phyloP scores from a whole-genome alignment of 2,113 vertebrate species.

The Peucedramus taeniatus region DNA sequence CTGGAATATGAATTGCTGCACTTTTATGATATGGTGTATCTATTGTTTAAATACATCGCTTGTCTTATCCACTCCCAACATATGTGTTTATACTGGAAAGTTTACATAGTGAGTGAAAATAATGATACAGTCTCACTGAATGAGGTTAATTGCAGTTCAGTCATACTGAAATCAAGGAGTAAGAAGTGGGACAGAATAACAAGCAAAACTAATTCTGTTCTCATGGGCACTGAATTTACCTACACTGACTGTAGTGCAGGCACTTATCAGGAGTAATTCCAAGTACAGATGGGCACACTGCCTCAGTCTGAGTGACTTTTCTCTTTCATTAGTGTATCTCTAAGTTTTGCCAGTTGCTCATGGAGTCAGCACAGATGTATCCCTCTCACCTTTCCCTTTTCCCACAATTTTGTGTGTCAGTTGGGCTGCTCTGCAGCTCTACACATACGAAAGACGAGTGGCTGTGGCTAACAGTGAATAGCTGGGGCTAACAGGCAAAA shows the following conservation, averaged over 20 bases:
- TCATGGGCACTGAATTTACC: background rate
- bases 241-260: background rate
- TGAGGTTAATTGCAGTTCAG: slow-evolving; percentile 49
- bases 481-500: background rate
- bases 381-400: background rate
- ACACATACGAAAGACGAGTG: background rate
- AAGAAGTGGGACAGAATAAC: background rate
- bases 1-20: background rate
- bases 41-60: background rate
- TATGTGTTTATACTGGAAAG: slow-evolving; percentile 22
- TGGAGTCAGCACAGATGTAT: background rate
- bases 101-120: slow-evolving; percentile 16
- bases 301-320: background rate
- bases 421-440: background rate
- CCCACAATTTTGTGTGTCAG: background rate
- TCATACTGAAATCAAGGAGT: background rate
- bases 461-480: background rate
- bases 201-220: background rate
- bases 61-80: background rate
- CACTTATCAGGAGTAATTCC: background rate
- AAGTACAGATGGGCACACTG: background rate
- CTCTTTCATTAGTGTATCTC: background rate
- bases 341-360: background rate
- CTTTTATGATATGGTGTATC: background rate
- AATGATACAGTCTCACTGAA: background rate